Conservation (phyloP, 2,888 invertebrate genomes). For the Hypsopygia costalis region DNA sequence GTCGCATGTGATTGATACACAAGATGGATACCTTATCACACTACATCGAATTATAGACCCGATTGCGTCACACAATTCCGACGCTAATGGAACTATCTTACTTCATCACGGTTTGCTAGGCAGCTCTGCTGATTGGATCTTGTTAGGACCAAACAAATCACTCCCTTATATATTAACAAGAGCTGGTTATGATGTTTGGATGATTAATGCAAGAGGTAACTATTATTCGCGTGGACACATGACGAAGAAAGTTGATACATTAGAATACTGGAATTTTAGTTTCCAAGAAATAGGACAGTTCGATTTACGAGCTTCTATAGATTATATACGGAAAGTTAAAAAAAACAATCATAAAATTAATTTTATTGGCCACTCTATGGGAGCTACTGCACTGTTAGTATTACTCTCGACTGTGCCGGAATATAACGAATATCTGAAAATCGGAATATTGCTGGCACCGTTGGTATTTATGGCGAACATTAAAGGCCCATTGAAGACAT, state of each 20-base stretch:
- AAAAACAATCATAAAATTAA: conserved; percentile 38
- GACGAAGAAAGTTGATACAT: conserved; percentile 27
- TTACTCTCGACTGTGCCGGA: conserved; percentile 41
- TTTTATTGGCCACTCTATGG: conserved; percentile 63
- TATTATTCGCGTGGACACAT: conserved; percentile 53
- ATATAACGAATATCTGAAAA: conserved; percentile 48
- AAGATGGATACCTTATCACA: conserved; percentile 54
- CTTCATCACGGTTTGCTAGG: conserved; percentile 61
- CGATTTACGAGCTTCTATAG: conserved; percentile 50
- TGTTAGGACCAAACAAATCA: conserved; percentile 50
- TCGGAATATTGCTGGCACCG: conserved; percentile 52
- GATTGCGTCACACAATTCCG: background rate
- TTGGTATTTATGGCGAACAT: conserved; percentile 47
- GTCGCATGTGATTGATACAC: conserved; percentile 46
- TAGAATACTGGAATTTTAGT: conserved; percentile 52
- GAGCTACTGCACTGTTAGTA: conserved; percentile 51
- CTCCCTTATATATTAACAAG: conserved; percentile 75
- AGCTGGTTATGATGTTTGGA: conserved; percentile 81
- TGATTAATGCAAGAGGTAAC: conserved; percentile 69
- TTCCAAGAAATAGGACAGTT: conserved; percentile 58
- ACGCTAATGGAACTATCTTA: conserved; percentile 34
- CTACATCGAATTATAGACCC: conserved; percentile 37
- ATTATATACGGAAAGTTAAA: conserved; percentile 43
- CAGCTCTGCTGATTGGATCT: conserved; percentile 63
- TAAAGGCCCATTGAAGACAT: conserved; percentile 39